Conservation (phyloP, 2,888 invertebrate genomes). For the Cotesia congregata region DNA sequence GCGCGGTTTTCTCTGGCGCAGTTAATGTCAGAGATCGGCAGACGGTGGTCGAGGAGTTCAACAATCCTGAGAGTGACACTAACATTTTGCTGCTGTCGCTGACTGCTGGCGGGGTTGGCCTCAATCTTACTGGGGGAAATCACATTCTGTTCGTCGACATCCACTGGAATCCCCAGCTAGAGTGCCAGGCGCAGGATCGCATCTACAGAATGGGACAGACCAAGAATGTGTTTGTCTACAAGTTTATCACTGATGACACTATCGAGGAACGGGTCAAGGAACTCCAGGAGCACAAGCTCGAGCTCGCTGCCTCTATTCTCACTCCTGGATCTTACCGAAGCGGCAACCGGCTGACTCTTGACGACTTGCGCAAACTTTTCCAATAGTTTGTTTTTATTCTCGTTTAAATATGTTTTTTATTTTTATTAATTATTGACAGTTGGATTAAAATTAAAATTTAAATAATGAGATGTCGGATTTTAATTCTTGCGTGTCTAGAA, state of each 20-base stretch:
- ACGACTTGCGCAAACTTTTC: slow-evolving; percentile 5
- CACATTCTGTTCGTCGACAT: slow-evolving; percentile 91
- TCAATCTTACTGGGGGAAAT: slow-evolving; percentile 93
- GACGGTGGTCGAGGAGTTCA: slow-evolving; percentile 60
- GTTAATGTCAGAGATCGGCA: slow-evolving; percentile 82
- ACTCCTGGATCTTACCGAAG: slow-evolving; percentile 4
- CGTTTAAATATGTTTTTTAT: neutral
- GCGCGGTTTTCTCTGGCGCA: slow-evolving; percentile 77
- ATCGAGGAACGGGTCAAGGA: slow-evolving; percentile 88
- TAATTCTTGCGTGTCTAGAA: too few species aligned
- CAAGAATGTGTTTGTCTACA: slow-evolving; percentile 77
- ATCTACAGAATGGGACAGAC: slow-evolving; percentile 93
- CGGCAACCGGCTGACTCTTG: slow-evolving; percentile 2
- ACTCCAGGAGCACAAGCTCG: slow-evolving; percentile 85
- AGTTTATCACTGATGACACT: slow-evolving; percentile 86
- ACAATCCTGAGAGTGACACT: slow-evolving; percentile 48
- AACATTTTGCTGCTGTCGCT: slow-evolving; percentile 87
- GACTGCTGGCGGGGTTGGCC: slow-evolving; percentile 94
- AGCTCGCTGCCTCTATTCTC: slow-evolving; percentile 74
- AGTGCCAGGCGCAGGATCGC: slow-evolving; percentile 94
- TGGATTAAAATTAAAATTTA: too few species aligned
- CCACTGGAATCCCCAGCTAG: slow-evolving; percentile 98
- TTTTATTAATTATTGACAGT: neutral
- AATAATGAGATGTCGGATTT: too few species aligned
- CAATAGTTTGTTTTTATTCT: neutral